Evolutionary conservation across 2,888 invertebrate genomes (phyloP), one percentile per base, ranked within the genome.

Genomic region (Ichneumoninae sp.): DNA sequence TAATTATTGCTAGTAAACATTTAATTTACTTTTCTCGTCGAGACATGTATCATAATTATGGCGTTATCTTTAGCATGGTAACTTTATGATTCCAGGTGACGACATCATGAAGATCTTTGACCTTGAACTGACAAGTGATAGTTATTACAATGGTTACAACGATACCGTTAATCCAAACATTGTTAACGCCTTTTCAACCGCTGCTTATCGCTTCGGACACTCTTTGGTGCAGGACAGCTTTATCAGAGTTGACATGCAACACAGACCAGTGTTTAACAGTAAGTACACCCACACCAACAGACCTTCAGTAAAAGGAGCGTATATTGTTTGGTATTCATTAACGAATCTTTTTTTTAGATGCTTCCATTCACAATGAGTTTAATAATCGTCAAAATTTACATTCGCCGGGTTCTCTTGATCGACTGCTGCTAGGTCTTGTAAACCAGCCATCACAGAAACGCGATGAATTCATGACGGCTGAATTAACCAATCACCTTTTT

Each of bases 161-260:
- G 93, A 95, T 0, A 95, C 95, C 85, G 94, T 96, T 1, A 97
- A 97, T 94, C 96, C 97, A 0, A 96, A 96, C 2, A 95, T 97
- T 0, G 96, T 97, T 0, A 98, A 97, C 92, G 95, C 96, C 0
- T 98, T 98, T 93, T 96, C 96, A 0, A 95, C 97, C 0, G 97
- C 98, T 0, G 98, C 98, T 2, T 98, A 97, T 93, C 95, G 98
- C 30, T 98, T 98, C 92, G 98, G 98, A 0, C 98, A 98, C 92
- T 98, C 98, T 63, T 94, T 98, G 86, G 97, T 98, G 3, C 97
- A 98, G 90, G 95, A 96, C 6, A 96, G 96, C 10, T 96, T 98
- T 92, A 94, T 97, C 86, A 95, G 98, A 85, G 96, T 95, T 89
- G 97, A 97, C 89, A 95, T 95, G 8, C 95, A 96, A 88, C 97